Percentiles rank a stretch among this genome's conserved stretches.
Conservation (phyloP, 2,888 invertebrate genomes). For the Pterostichus madidus region DNA sequence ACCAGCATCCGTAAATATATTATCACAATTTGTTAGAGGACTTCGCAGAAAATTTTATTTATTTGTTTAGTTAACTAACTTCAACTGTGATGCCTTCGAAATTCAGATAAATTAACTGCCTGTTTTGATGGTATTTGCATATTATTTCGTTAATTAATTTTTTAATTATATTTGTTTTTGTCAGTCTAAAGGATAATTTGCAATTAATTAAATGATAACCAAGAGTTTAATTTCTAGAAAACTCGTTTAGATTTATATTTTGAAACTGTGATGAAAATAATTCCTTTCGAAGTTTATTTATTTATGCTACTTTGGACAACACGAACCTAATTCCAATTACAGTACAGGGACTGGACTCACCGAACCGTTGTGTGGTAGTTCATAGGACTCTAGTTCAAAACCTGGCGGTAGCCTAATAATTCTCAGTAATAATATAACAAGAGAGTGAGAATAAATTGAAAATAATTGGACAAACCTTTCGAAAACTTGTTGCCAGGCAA, state of each 20-base stretch:
- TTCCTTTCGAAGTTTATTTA: background rate
- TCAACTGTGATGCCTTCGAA: background rate
- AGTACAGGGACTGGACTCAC: too few species aligned
- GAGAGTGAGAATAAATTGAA: too few species aligned
- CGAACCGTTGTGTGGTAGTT: too few species aligned
- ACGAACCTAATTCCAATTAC: too few species aligned
- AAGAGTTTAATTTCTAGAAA: background rate
- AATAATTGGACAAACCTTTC: too few species aligned
- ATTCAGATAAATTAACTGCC: background rate
- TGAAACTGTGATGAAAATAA: background rate
- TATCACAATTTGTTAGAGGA: background rate
- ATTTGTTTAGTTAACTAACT: background rate
- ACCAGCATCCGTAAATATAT: constrained; percentile 33
- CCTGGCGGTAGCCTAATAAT: too few species aligned
- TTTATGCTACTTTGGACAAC: background rate
- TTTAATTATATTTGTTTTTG: background rate
- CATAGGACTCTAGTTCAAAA: too few species aligned
- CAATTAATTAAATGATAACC: constrained; percentile 13
- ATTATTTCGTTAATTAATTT: constrained; percentile 11
- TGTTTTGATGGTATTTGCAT: background rate
- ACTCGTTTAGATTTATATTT: constrained; percentile 23
- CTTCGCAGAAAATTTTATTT: background rate
- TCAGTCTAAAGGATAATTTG: background rate
- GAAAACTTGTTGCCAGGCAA: too few species aligned
- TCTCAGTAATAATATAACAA: too few species aligned